phyloP scores from a whole-genome alignment of 2,113 vertebrate genomes.

The Pelodiscus sinensis region DNA sequence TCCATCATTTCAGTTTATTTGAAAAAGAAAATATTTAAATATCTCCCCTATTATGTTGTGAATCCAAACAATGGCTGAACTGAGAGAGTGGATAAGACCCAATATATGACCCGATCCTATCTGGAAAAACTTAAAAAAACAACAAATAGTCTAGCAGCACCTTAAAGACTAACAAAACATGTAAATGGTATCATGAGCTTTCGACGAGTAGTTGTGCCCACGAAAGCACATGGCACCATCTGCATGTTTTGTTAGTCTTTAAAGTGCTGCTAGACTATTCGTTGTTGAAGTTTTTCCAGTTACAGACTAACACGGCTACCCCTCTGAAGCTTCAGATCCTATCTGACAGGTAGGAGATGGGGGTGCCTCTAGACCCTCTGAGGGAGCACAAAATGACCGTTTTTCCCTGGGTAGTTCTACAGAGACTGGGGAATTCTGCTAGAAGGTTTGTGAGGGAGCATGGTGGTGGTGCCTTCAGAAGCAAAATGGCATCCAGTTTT shows the following conservation, averaged over 20 bases:
- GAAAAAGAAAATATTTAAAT: neutral
- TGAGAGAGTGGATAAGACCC: fast-evolving
- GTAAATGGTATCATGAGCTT: no score
- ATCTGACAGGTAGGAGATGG: neutral
- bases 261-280: no score
- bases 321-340: no score
- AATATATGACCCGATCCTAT: fast-evolving
- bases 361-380: neutral
- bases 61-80: neutral
- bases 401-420: conserved; percentile 7
- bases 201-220: no score
- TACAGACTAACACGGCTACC: no score
- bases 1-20: neutral
- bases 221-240: no score
- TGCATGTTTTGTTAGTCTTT: no score
- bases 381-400: neutral
- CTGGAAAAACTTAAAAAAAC: no score
- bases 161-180: no score
- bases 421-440: neutral
- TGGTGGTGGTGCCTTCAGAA: conserved; percentile 21
- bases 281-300: no score
- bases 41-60: neutral
- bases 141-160: no score
- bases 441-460: conserved; percentile 14
- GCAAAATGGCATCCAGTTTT: conserved; percentile 42